phyloP scores from a whole-genome alignment of 2,888 invertebrate genomes.

The Drosophila pseudotalamancana region DNA sequence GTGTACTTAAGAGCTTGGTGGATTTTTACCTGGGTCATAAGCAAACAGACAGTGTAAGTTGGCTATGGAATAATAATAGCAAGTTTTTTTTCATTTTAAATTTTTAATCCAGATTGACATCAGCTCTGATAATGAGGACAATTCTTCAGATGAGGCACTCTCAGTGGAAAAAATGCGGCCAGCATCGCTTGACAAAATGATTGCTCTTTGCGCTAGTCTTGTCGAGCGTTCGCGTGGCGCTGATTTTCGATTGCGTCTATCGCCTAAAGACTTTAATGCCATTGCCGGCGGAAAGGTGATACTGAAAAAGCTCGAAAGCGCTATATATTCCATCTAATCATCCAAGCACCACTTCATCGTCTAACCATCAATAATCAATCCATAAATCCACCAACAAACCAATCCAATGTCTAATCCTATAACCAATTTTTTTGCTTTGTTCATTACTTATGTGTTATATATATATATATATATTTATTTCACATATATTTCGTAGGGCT shows the following conservation, averaged over 20 bases:
- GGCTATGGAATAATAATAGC: background rate
- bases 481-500: constrained; percentile 87
- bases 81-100: background rate
- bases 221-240: constrained; percentile 94
- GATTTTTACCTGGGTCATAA: constrained; percentile 96
- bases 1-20: constrained; percentile 95
- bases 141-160: constrained; percentile 86
- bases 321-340: constrained; percentile 36
- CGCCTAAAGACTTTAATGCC: constrained; percentile 91
- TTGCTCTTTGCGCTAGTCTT: constrained; percentile 93
- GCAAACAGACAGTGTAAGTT: constrained; percentile 88
- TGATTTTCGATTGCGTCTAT: constrained; percentile 89
- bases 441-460: constrained; percentile 18
- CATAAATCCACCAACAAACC: constrained; percentile 22
- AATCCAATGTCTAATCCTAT: constrained; percentile 20
- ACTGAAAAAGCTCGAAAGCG: constrained; percentile 58
- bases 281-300: constrained; percentile 93
- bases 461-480: constrained; percentile 21
- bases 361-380: constrained; percentile 27
- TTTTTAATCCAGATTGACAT: constrained; percentile 81
- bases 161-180: constrained; percentile 91
- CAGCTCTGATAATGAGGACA: constrained; percentile 84
- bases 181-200: constrained; percentile 97
- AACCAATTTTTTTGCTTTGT: constrained; percentile 21
- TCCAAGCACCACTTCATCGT: constrained; percentile 29